These are phyloP conservation scores for Sebastes flavidus DNA, from an alignment of 2,797 vertebrate species.

Conservation along the genomic window DNA sequence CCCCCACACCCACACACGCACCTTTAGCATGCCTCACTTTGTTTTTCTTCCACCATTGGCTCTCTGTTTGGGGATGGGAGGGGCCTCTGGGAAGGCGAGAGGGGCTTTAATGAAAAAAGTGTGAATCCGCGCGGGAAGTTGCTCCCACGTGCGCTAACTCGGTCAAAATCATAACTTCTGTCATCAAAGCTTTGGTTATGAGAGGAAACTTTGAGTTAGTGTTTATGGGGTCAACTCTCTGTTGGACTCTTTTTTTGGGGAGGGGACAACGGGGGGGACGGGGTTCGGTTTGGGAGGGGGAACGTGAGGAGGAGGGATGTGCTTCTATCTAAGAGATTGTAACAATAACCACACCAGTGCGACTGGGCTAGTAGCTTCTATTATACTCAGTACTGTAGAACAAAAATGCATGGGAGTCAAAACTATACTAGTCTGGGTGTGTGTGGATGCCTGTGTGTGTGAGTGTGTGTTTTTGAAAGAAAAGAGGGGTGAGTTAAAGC, in stretches of 20 bases:
- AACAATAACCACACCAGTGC: constrained; percentile 84
- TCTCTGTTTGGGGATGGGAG: constrained; percentile 60
- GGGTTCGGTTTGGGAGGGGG: constrained; percentile 21
- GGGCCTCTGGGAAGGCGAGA: constrained; percentile 36
- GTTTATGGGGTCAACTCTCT: constrained; percentile 25
- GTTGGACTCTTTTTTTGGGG: constrained; percentile 35
- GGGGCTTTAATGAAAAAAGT: constrained; percentile 40
- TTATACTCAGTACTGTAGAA: constrained; percentile 84
- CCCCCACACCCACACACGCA: background rate
- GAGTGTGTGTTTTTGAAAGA: constrained; percentile 23
- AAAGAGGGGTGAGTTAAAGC: constrained; percentile 65
- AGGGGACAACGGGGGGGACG: constrained; percentile 11
- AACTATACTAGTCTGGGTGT: constrained; percentile 76
- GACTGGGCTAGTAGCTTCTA: constrained; percentile 84
- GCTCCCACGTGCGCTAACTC: constrained; percentile 37
- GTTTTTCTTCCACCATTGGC: constrained; percentile 58
- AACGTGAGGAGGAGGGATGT: constrained; percentile 60
- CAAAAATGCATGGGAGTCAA: constrained; percentile 81
- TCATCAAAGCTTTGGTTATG: constrained; percentile 11
- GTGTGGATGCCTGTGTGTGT: constrained; percentile 54
- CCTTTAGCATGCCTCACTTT: constrained; percentile 70
- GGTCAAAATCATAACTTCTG: constrained; percentile 12
- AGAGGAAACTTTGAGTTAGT: constrained; percentile 34
- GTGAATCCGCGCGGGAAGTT: constrained; percentile 7
- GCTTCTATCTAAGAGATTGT: constrained; percentile 85